Conservation (phyloP, 92 coral and sea anemone genomes). For the Hydrozoanthus gracilis region DNA sequence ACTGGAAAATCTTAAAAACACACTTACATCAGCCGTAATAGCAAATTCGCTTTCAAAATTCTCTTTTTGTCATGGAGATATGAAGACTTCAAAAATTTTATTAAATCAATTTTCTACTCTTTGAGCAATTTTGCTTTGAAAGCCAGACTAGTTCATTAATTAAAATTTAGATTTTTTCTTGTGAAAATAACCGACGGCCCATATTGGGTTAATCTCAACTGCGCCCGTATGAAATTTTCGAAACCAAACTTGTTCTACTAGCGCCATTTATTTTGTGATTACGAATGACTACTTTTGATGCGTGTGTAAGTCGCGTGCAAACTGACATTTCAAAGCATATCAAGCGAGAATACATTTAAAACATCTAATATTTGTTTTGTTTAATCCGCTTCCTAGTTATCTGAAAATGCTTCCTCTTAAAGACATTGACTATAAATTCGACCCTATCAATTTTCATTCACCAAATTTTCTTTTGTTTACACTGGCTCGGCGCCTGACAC, state of each 20-base stretch:
- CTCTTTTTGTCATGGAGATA: neutral
- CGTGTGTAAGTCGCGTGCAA: slow-evolving; percentile 28
- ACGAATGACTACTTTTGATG: neutral
- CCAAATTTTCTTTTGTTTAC: slow-evolving; percentile 32
- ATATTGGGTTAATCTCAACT: neutral
- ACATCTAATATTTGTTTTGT: slow-evolving; percentile 43
- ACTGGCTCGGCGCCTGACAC: slow-evolving; percentile 33
- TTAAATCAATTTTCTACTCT: slow-evolving; percentile 6
- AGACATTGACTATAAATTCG: slow-evolving; percentile 27
- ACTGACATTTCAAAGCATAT: slow-evolving; percentile 22
- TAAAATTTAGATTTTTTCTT: neutral
- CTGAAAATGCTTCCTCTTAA: slow-evolving; percentile 47
- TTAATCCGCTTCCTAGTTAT: slow-evolving; percentile 51
- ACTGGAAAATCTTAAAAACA: neutral
- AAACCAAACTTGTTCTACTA: neutral
- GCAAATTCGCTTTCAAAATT: neutral
- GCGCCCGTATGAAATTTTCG: no score
- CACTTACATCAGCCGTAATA: neutral
- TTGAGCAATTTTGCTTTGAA: slow-evolving; percentile 27
- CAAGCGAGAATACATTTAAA: slow-evolving; percentile 34
- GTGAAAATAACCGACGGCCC: neutral
- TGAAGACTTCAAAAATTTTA: neutral
- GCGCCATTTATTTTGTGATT: neutral
- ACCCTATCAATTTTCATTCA: slow-evolving; percentile 40
- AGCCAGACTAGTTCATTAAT: neutral